Evolutionary conservation across 2,888 invertebrate genomes (phyloP).

Genomic region (Dryadula phaetusa): DNA sequence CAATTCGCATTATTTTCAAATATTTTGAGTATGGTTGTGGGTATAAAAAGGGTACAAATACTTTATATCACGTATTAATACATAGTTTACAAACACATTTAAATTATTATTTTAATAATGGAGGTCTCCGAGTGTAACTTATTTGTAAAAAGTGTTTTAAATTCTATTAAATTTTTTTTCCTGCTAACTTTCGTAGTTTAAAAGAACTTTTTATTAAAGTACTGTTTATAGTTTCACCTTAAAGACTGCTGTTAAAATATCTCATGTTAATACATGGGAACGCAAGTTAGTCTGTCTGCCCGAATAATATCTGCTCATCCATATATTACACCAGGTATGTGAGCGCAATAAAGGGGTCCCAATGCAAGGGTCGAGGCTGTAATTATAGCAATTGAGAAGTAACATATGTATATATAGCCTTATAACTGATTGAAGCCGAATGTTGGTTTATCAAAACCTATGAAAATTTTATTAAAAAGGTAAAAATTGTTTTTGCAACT

Average conservation of each 20-base stretch:
- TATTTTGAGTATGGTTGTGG: too few relatives aligned
- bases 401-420: not conserved
- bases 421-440: not conserved
- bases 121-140: not conserved
- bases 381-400: slow-evolving; percentile 17
- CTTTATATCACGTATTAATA: too few relatives aligned
- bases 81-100: too few relatives aligned
- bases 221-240: not conserved
- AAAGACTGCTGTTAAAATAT: slow-evolving; percentile 15
- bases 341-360: slow-evolving; percentile 26
- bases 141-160: not conserved
- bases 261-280: slow-evolving; percentile 1
- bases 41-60: too few relatives aligned
- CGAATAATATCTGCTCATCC: slow-evolving; percentile 14
- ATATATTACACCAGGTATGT: slow-evolving; percentile 27
- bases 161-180: not conserved
- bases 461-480: too few relatives aligned
- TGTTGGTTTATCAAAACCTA: not conserved
- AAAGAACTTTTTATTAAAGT: not conserved
- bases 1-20: too few relatives aligned
- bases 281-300: slow-evolving; percentile 9
- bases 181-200: too few relatives aligned
- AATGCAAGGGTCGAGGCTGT: slow-evolving; percentile 21
- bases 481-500: too few relatives aligned
- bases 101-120: too few relatives aligned